phyloP scores from a whole-genome alignment of 53 echinoderm and acorn worm species.

The Stichopus horrens region DNA sequence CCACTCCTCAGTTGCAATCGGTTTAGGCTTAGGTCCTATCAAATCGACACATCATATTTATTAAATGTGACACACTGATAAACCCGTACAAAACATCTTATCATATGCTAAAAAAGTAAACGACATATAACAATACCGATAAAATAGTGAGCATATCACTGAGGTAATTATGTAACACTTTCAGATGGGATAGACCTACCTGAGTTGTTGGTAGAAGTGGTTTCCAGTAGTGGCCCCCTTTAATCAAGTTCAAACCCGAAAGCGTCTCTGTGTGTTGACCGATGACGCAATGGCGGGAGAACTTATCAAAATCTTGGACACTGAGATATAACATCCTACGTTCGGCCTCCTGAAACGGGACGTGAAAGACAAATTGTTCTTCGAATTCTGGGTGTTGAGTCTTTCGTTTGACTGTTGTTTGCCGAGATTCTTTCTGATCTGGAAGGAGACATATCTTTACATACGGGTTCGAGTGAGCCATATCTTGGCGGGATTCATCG shows the following conservation, averaged over 20 bases:
- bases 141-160: no score
- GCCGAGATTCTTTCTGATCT: conserved; percentile 92
- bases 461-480: conserved; percentile 98
- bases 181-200: conserved; percentile 54
- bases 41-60: no score
- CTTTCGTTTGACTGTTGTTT: conserved; percentile 92
- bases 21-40: no score
- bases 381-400: conserved; percentile 96
- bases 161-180: no score
- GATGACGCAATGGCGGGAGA: conserved; percentile 95
- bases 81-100: no score
- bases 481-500: conserved; percentile 82
- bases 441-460: conserved; percentile 97
- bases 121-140: no score
- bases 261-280: conserved; percentile 86
- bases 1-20: no score
- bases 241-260: conserved; percentile 81
- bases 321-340: conserved; percentile 77
- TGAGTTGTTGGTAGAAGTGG: conserved; percentile 90
- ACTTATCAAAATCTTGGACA: conserved; percentile 99
- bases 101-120: no score
- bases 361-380: conserved; percentile 87
- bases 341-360: conserved; percentile 87
- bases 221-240: conserved; percentile 96
- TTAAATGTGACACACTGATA: no score